Evolutionary conservation across 1,140 invertebrate species (phyloP).

Genomic region (Anastrepha obliqua): DNA sequence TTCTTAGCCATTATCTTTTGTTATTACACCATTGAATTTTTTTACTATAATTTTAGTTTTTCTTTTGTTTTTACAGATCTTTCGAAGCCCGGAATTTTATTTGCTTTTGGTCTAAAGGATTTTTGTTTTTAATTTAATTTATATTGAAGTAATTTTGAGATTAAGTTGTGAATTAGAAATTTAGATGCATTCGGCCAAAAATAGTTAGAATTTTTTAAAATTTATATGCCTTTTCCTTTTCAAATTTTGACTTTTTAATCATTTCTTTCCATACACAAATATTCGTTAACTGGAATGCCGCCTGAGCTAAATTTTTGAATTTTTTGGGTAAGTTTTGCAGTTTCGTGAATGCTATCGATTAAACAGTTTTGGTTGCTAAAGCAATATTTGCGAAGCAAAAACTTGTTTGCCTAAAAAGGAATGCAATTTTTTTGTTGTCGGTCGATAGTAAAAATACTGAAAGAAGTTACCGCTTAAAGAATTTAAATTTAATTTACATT

Average conservation of each 20-base stretch:
- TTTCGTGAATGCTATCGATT: conserved; percentile 15
- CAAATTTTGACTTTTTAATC: no score
- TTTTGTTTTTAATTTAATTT: neutral
- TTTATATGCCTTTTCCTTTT: no score
- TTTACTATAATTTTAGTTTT: neutral
- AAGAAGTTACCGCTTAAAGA: no score
- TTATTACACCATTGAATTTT: neutral
- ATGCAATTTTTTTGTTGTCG: no score
- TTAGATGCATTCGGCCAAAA: no score
- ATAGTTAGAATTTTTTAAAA: no score
- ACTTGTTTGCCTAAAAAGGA: no score
- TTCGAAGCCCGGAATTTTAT: no score
- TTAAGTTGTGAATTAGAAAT: neutral
- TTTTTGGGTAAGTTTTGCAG: neutral
- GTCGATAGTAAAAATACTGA: no score
- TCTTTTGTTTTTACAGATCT: neutral
- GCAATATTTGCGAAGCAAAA: neutral
- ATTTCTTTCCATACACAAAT: no score
- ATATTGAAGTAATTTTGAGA: neutral
- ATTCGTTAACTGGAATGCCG: neutral
- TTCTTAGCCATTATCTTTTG: conserved; percentile 80
- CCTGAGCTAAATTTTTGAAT: neutral
- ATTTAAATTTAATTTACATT: no score
- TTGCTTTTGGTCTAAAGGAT: no score
- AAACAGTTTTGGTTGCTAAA: neutral